Base-by-base conservation (phyloP, 1,140 invertebrate genomes). In the Procambarus virginalis region DNA sequence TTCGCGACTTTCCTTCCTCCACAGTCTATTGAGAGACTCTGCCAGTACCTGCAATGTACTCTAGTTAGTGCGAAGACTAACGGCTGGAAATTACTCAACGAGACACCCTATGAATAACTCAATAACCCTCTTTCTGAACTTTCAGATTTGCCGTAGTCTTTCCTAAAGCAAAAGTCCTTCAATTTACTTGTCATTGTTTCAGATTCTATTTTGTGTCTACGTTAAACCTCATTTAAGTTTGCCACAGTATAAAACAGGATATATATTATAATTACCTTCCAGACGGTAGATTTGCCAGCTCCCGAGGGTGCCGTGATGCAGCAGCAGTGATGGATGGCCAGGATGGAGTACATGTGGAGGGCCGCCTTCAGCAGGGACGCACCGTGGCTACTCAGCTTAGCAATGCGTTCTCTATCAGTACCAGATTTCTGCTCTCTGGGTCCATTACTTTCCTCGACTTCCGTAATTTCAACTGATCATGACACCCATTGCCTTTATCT, bases 211-310 rank as follows among this genome's bases (percentile, higher is more conserved):
- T 34, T 34, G 34, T 34, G 34, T 34, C 34, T 34, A 34, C 34
- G 34, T 34, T 34, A 34, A 34, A 34, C 0, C 34, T 34, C 34
- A 34, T 34, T 34, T 68, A 68, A 82, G 22, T 58, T 9, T 82
- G 0, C 9, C 14, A n/a, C 6, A 45, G 22, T 2, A 5, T 3
- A 68, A n/a, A 68, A 68, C 4, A 10, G 8, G 4, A 68, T 10
- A 68, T 4, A 17, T 5, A 68, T 2, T 5, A 68, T 2, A 2
- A 45, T 89, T 64, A 89, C 88, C 88, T 84, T 89, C 88, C 88
- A 89, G 73, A 89, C 81, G n/a, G 82, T 79, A 51, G 88, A 78
- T 68, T 89, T 89, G 9, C 88, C 88, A 68, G 82, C 48, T 60
- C 81, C 88, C 6, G 88, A 68, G 45, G 88, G 81, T 17, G 70